Conservation (phyloP, 92 coral and sea anemone species). For the Epizoanthus fatuus region DNA sequence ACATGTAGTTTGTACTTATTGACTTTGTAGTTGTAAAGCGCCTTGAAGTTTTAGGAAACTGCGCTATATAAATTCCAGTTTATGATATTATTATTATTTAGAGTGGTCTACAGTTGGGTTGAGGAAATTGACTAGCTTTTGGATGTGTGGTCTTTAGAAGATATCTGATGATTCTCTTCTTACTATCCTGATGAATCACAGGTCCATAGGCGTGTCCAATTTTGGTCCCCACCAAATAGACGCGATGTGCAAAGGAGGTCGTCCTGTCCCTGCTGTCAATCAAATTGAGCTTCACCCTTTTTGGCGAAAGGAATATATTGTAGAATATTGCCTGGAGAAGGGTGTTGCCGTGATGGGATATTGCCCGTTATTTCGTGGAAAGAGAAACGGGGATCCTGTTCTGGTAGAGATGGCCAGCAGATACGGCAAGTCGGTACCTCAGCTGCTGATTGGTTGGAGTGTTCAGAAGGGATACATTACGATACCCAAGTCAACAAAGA, state of each 20-base stretch:
- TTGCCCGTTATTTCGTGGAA: slow-evolving; percentile 75
- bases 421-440: slow-evolving; percentile 34
- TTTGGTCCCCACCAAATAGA: too few species aligned
- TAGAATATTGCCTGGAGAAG: slow-evolving; percentile 65
- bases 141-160: too few species aligned
- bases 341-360: slow-evolving; percentile 76
- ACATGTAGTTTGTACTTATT: too few species aligned
- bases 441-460: slow-evolving; percentile 44
- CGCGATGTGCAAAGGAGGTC: slow-evolving; percentile 69
- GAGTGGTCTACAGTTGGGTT: too few species aligned
- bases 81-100: too few species aligned
- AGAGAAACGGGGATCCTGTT: slow-evolving; percentile 66
- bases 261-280: slow-evolving; percentile 88
- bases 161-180: too few species aligned
- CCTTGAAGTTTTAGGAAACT: too few species aligned
- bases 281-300: slow-evolving; percentile 83
- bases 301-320: slow-evolving; percentile 80
- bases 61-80: too few species aligned
- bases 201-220: too few species aligned
- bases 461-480: slow-evolving; percentile 28
- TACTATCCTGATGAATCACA: too few species aligned
- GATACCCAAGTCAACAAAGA: slow-evolving; percentile 34
- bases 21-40: too few species aligned
- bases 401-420: slow-evolving; percentile 71
- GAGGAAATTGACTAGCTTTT: too few species aligned